Evolutionary conservation across 64 coral and sea anemone species (phyloP).

Genomic region (Pocillopora damicornis): DNA sequence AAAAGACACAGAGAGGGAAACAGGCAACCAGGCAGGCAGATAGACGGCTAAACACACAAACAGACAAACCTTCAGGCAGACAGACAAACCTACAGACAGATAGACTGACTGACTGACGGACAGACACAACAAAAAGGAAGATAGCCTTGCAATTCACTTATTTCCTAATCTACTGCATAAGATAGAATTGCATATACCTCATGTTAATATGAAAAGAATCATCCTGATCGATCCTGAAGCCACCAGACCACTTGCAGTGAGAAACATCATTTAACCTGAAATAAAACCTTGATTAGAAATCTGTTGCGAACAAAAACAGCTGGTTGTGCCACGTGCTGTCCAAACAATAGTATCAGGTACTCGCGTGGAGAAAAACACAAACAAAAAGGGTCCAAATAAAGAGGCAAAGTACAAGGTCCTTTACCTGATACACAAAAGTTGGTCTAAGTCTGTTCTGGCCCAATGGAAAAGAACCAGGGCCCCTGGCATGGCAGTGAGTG

Average conservation of each 20-base stretch:
- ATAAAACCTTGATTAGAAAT: background rate
- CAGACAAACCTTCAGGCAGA: background rate
- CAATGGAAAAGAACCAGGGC: slow-evolving; percentile 93
- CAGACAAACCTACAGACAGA: background rate
- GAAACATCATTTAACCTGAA: slow-evolving; percentile 84
- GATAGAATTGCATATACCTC: slow-evolving; percentile 50
- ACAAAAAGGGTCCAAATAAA: no score
- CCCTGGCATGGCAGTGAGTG: slow-evolving; percentile 80
- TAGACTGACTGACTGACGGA: background rate
- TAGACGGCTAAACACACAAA: background rate
- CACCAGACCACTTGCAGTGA: slow-evolving; percentile 94
- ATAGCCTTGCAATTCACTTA: no score
- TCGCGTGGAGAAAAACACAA: no score
- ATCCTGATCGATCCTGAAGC: slow-evolving; percentile 85
- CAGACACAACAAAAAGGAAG: no score
- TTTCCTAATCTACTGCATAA: no score
- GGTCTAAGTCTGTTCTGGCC: slow-evolving; percentile 93
- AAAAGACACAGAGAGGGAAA: no score
- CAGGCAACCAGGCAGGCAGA: background rate
- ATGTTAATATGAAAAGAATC: slow-evolving; percentile 93
- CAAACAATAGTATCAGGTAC: no score
- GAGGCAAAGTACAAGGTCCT: background rate
- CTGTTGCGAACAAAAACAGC: background rate
- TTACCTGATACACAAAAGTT: slow-evolving; percentile 93
- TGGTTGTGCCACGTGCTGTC: background rate